These are phyloP conservation scores for Tetraodon nigroviridis DNA, from an alignment of 2,113 vertebrate genomes.

Conservation along the genomic window DNA sequence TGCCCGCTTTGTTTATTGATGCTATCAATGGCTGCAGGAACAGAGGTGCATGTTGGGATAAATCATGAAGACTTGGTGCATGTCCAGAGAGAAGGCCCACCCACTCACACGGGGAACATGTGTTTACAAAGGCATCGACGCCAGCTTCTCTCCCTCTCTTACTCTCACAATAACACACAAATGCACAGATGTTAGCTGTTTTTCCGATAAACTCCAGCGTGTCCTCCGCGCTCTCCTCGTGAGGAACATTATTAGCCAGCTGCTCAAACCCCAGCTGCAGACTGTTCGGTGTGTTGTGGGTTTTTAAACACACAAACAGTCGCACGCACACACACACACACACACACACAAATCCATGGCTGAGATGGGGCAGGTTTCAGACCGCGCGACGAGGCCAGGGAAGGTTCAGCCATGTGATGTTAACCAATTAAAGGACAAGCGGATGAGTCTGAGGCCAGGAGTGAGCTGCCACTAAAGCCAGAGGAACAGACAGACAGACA, in stretches of 20 bases:
- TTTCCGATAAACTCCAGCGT: slow-evolving; percentile 28
- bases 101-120: slow-evolving; percentile 1
- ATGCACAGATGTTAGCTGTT: slow-evolving; percentile 55
- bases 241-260: slow-evolving; percentile 60
- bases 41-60: slow-evolving; percentile 25
- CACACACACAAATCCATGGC: slow-evolving; percentile 3
- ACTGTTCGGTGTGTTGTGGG: slow-evolving; percentile 18
- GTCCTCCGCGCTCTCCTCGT: slow-evolving; percentile 37
- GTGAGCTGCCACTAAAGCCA: slow-evolving; percentile 35
- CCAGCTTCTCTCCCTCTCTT: slow-evolving; percentile 24
- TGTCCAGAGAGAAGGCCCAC: slow-evolving; percentile 21
- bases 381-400: slow-evolving; percentile 28
- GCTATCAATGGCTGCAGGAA: slow-evolving; percentile 39
- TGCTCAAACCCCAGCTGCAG: slow-evolving; percentile 56
- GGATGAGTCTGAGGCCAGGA: slow-evolving; percentile 42
- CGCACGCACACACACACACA: background rate
- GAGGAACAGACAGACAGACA: slow-evolving; percentile 28
- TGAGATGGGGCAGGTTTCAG: slow-evolving; percentile 37
- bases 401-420: slow-evolving; percentile 51
- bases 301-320: slow-evolving; percentile 29
- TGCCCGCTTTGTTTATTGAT: slow-evolving; percentile 51
- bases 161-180: slow-evolving; percentile 34
- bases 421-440: slow-evolving; percentile 62
- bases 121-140: slow-evolving; percentile 22
- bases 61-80: slow-evolving; percentile 20